These are phyloP conservation scores for Chrysochloris asiatica DNA, from an alignment of 2,113 vertebrate species.

Conservation along the genomic window DNA sequence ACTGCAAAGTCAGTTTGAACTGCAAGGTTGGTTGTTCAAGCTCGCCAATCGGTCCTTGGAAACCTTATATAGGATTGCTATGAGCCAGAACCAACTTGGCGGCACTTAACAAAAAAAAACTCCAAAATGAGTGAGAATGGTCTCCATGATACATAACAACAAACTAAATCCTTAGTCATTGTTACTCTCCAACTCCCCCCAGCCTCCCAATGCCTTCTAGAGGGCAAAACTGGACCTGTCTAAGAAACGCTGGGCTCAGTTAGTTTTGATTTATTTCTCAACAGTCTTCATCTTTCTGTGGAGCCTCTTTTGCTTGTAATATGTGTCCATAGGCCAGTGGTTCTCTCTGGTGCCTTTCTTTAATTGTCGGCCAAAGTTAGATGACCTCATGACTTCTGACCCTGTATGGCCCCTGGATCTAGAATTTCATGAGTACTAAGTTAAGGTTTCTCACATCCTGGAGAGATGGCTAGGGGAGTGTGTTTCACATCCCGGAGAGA, in stretches of 20 bases:
- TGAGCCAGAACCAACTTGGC: background rate
- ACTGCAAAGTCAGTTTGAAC: too few species aligned
- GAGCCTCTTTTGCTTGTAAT: background rate
- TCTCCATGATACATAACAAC: too few species aligned
- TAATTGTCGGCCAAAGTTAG: background rate
- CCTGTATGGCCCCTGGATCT: background rate
- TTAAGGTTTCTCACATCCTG: background rate
- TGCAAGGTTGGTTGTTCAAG: too few species aligned
- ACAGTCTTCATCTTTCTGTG: background rate
- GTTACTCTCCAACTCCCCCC: background rate
- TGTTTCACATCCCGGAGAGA: background rate
- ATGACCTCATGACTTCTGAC: background rate
- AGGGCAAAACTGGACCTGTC: background rate
- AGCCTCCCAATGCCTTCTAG: background rate
- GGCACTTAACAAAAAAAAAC: too few species aligned
- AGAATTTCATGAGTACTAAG: slow-evolving; percentile 7
- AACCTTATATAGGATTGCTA: too few species aligned
- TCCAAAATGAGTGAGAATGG: too few species aligned
- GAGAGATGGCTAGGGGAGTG: background rate
- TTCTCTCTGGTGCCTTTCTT: background rate
- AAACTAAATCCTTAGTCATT: background rate
- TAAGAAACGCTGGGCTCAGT: background rate
- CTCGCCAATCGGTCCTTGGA: too few species aligned
- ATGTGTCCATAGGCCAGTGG: background rate
- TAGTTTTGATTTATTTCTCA: background rate